These are phyloP conservation scores for Zophobas atratus DNA, from an alignment of 1,140 invertebrate species.

Conservation along the genomic window DNA sequence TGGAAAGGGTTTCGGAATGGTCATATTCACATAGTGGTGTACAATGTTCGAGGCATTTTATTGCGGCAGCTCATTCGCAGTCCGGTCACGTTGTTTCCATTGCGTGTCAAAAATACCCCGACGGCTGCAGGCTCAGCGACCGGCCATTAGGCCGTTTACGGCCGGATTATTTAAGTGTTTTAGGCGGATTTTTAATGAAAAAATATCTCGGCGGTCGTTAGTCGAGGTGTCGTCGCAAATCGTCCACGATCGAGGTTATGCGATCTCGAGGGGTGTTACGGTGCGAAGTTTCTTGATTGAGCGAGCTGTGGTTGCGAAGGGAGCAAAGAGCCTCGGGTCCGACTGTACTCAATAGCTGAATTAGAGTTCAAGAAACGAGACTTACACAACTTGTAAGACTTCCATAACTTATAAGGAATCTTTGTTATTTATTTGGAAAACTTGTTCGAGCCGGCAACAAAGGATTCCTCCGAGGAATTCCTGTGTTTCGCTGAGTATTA, in stretches of 20 bases:
- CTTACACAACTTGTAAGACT: slow-evolving; percentile 34
- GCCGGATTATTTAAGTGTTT: slow-evolving; percentile 17
- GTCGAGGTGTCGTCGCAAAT: neutral
- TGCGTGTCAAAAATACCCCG: slow-evolving; percentile 34
- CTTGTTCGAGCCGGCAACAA: neutral
- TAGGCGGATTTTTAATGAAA: neutral
- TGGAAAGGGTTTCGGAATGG: slow-evolving; percentile 38
- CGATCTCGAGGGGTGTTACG: slow-evolving; percentile 3
- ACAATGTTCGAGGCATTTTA: slow-evolving; percentile 30
- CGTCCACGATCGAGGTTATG: slow-evolving; percentile 8
- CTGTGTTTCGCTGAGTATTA: neutral
- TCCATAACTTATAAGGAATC: slow-evolving; percentile 26
- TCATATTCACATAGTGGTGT: slow-evolving; percentile 31
- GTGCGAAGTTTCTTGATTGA: slow-evolving; percentile 28
- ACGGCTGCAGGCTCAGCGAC: neutral
- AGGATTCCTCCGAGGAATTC: neutral
- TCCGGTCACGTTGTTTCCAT: slow-evolving; percentile 33
- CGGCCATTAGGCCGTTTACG: slow-evolving; percentile 15
- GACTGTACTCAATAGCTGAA: slow-evolving; percentile 38
- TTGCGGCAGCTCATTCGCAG: slow-evolving; percentile 22
- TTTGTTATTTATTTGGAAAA: slow-evolving; percentile 5
- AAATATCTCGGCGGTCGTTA: neutral
- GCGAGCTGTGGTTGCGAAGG: slow-evolving; percentile 8
- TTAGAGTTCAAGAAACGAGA: slow-evolving; percentile 30
- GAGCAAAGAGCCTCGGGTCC: slow-evolving; percentile 33